Base-by-base conservation (phyloP, 2,888 invertebrate species). In the Andrena hattorfiana region DNA sequence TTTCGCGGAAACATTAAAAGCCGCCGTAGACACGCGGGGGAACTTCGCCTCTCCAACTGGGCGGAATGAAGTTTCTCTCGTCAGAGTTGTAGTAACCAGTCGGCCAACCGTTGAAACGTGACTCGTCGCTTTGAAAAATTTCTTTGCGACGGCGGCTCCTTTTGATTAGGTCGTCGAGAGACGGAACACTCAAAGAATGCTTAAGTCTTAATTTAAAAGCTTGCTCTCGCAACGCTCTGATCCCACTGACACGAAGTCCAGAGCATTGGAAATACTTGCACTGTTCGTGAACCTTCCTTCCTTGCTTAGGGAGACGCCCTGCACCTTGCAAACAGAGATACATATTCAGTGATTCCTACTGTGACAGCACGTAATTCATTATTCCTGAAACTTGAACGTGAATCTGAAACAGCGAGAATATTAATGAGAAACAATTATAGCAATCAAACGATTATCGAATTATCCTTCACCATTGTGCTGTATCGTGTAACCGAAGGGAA, bases 1-100 rank as follows among this genome's bases (percentile, higher is more conserved):
- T 77, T 74, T 73, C 56, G 64, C 32, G 68, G 60, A 42, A 59
- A 60, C 73, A 23, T 59, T 62, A 49, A 77, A 68, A 62, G 2
- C 51, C n/a, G 26, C 4, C 42, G 54, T 30, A 35, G 48, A 78
- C 62, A 54, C 30, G 16, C 8, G n/a, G 16, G 51, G 42, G n/a
- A 66, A 70, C 56, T 54, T n/a, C 23, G 2, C 13, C 56, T 32
- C 23, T n/a, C 2, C 42, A 42, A 42, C 42, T 51, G 67, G 56
- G n/a, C 64, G 62, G 51, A 59, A 23, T 74, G 32, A 73, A 67
- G 66, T 56, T 48, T 26, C 5, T 59, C 42, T 7, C 10, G 20
- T 13, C 13, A 8, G 6, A n/a, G 56, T 28, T 56, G 26, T 54
- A 56, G 66, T 73, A 66, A 63, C 64, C 64, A 49, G 13, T 23